These are phyloP conservation scores for Caiman crocodilus DNA, from an alignment of 2,797 vertebrate species.

Conservation along the genomic window DNA sequence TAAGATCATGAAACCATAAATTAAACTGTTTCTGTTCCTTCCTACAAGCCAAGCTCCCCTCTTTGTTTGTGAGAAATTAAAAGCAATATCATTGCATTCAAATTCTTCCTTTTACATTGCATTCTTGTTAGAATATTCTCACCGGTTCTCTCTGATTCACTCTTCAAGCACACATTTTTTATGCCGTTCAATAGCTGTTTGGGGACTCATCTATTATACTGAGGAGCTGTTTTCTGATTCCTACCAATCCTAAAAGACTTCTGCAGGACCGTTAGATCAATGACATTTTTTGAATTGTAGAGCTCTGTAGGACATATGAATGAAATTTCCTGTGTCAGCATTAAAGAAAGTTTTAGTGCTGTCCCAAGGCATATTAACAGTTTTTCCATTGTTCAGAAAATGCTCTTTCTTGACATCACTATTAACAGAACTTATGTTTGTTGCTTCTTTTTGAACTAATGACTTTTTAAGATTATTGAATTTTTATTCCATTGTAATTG, in stretches of 20 bases:
- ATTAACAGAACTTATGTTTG: neutral
- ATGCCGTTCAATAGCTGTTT: neutral
- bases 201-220: neutral
- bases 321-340: neutral
- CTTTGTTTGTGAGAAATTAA: neutral
- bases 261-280: neutral
- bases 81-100: neutral
- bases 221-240: neutral
- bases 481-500: neutral
- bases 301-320: neutral
- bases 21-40: neutral
- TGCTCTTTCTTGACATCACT: neutral
- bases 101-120: too few relatives aligned
- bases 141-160: too few relatives aligned
- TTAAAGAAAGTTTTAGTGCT: neutral
- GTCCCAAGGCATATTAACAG: neutral
- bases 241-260: neutral
- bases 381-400: neutral
- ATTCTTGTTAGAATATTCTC: too few relatives aligned
- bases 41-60: neutral
- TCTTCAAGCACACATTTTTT: neutral
- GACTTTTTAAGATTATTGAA: neutral
- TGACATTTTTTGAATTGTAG: neutral
- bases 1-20: neutral
- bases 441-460: neutral